Evolutionary conservation across 64 coral and sea anemone genomes (phyloP).

Genomic region (Stichodactyla mertensii): DNA sequence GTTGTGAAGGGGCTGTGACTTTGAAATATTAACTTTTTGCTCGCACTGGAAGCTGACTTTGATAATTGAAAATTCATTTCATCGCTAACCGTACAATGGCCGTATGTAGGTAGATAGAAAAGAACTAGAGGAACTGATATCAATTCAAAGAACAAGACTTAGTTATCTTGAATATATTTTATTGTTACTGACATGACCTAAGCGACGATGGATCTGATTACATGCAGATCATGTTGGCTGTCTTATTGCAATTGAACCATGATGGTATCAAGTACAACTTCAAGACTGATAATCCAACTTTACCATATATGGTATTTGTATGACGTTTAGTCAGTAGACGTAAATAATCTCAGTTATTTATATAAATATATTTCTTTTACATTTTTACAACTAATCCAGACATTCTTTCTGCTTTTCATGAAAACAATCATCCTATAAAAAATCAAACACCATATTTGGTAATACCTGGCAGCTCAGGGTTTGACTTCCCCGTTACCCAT

Average conservation of each 20-base stretch:
- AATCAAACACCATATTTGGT: not conserved
- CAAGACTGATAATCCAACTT: not conserved
- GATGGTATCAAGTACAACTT: not conserved
- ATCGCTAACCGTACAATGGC: too few relatives aligned
- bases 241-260: not conserved
- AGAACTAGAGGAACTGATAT: too few relatives aligned
- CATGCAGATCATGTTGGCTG: not conserved
- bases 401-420: not conserved
- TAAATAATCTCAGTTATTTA: not conserved
- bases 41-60: too few relatives aligned
- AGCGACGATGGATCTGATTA: too few relatives aligned
- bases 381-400: slow-evolving; percentile 13
- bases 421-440: not conserved
- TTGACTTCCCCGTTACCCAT: not conserved
- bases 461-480: not conserved
- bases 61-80: too few relatives aligned
- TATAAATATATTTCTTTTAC: slow-evolving; percentile 32
- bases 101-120: too few relatives aligned
- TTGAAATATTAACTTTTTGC: too few relatives aligned
- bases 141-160: too few relatives aligned
- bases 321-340: not conserved
- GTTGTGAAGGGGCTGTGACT: too few relatives aligned
- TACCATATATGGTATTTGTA: not conserved
- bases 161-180: too few relatives aligned
- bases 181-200: too few relatives aligned